phyloP scores from a whole-genome alignment of 1,140 invertebrate species.

The Hyposmocoma kahamanoa region DNA sequence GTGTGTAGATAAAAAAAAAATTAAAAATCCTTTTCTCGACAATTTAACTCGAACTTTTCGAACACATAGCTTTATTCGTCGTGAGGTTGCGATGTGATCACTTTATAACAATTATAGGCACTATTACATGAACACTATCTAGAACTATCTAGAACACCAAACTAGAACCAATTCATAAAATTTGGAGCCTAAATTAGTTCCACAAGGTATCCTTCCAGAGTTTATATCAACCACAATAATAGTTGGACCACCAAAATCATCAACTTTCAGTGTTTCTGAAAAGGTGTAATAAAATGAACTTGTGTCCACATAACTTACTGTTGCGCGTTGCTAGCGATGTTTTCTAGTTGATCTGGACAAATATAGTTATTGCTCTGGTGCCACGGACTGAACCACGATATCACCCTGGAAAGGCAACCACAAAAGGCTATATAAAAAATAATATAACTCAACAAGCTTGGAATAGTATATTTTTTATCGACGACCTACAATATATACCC shows the following conservation, averaged over 20 bases:
- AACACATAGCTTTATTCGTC: too few species aligned
- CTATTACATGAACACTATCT: not conserved
- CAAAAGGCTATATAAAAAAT: constrained; percentile 5
- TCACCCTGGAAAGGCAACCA: constrained; percentile 72
- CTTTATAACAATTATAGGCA: too few species aligned
- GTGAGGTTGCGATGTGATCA: too few species aligned
- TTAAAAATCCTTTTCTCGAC: too few species aligned
- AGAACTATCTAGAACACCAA: not conserved
- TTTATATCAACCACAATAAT: not conserved
- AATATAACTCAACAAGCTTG: not conserved
- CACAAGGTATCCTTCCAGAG: too few species aligned
- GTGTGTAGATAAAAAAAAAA: too few species aligned
- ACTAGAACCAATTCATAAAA: not conserved
- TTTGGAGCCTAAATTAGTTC: too few species aligned
- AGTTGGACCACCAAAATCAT: not conserved
- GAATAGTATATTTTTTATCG: not conserved
- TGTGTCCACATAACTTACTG: constrained; percentile 17
- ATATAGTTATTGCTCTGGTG: constrained; percentile 78
- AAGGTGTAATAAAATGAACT: not conserved
- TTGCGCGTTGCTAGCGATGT: constrained; percentile 26
- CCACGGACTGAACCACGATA: constrained; percentile 82
- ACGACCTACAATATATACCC: not conserved
- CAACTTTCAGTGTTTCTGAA: not conserved
- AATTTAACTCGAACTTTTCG: too few species aligned
- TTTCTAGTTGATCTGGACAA: constrained; percentile 79